Conservation (phyloP, 2,888 invertebrate genomes). For the Psylliodes chrysocephalus region DNA sequence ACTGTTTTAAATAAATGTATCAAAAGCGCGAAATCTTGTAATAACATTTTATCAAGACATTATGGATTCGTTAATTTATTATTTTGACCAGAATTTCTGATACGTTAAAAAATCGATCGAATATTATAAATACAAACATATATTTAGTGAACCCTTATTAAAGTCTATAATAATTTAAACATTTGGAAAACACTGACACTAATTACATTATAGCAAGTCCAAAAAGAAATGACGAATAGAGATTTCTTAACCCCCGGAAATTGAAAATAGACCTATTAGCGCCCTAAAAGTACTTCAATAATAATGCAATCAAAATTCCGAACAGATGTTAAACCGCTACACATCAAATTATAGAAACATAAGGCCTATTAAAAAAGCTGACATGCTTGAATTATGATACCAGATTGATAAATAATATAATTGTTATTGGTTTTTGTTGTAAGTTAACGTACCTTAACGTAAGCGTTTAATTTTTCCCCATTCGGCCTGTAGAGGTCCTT, state of each 20-base stretch:
- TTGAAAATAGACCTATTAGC: constrained; percentile 30
- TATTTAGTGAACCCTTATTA: not conserved
- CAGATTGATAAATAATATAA: constrained; percentile 28
- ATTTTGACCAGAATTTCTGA: too few relatives aligned
- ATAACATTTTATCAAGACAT: too few relatives aligned
- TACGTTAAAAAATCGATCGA: too few relatives aligned
- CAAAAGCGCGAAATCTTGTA: too few relatives aligned
- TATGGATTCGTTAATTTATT: too few relatives aligned
- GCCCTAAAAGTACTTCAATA: constrained; percentile 11
- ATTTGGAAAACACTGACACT: constrained; percentile 4
- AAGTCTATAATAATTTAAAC: not conserved
- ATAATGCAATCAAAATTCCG: constrained; percentile 27
- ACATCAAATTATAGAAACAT: constrained; percentile 31
- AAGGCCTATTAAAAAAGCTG: constrained; percentile 37
- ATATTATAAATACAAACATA: too few relatives aligned
- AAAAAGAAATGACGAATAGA: constrained; percentile 24
- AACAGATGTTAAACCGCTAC: constrained; percentile 26
- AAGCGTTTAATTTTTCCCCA: constrained; percentile 80
- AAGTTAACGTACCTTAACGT: constrained; percentile 75
- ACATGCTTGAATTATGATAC: constrained; percentile 30
- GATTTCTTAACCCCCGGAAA: constrained; percentile 31
- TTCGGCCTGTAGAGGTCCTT: constrained; percentile 76
- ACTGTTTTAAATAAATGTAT: too few relatives aligned
- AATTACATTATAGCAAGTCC: not conserved
- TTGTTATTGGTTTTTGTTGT: constrained; percentile 1